Base-by-base conservation (phyloP, 2,113 vertebrate genomes). In the Platysternon megacephalum region DNA sequence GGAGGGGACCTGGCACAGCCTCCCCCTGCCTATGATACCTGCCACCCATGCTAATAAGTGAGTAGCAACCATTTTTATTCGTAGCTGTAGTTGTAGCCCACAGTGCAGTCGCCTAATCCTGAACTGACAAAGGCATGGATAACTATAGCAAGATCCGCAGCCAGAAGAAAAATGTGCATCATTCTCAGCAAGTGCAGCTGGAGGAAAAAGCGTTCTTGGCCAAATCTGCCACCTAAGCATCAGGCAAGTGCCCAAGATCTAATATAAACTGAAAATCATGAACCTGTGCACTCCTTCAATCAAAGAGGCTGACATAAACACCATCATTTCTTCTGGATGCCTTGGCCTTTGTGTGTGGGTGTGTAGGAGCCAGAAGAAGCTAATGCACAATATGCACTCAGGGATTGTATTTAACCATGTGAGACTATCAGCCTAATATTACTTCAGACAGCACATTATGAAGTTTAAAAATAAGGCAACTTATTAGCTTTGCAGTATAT, bases 391-490 rank as follows among this genome's bases (percentile, higher is more conserved):
- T n/a, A 6, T 48, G 6, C 35, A 68, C 55, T 94, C 28, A 6
- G 0, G 0, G 6, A 39, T 46, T 55, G 8, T 51, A 5, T 61
- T 91, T 87, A 55, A 87, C 55, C 35, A 0, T 1, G 10, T 29
- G 44, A 87, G 9, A 82, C 13, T 49, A 84, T 79, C 65, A 5
- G 5, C n/a, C 65, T 39, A 72, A 68, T 68, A n/a, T 68, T 21
- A n/a, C 65, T 17, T 68, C 16, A 72, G 8, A 26, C 5, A 82
- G 19, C 74, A 61, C 6, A 85, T 3, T 3, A 29, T n/a, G 87
- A 86, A 74, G 35, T 17, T 13, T 68, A 16, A 5, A 72, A 95
- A 88, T 89, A 12, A 78, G 94, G 28, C 26, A 92, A 17, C 2
- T 58, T 76, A 22, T 16, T 84, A 94, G 94, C 78, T n/a, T 65